Conservation (phyloP, 2,113 vertebrate species). For the Reinhardtius hippoglossoides region DNA sequence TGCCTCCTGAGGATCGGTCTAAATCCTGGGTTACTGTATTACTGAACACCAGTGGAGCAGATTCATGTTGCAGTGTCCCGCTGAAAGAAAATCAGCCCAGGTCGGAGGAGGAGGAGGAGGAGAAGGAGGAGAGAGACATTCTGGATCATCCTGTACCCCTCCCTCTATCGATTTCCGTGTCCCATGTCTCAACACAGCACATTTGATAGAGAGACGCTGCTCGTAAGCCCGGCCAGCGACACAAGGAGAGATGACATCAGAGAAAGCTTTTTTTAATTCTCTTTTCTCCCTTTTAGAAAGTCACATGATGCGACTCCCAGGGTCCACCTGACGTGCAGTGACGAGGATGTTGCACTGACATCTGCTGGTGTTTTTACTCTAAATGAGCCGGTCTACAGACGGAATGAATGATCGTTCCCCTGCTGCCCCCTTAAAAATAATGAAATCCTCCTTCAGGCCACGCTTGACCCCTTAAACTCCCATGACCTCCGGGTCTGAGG, state of each 20-base stretch:
- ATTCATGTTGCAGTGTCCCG: conserved; percentile 12
- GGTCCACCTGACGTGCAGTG: background rate
- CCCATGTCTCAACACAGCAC: conserved; percentile 52
- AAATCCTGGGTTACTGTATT: background rate
- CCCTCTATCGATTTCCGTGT: conserved; percentile 59
- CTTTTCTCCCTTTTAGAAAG: background rate
- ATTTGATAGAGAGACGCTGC: conserved; percentile 13
- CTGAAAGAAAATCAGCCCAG: conserved; percentile 27
- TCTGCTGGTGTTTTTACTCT: conserved; percentile 58
- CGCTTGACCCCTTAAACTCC: conserved; percentile 53
- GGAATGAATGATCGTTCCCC: conserved; percentile 18
- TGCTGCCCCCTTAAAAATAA: conserved; percentile 23
- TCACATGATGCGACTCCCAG: conserved; percentile 19
- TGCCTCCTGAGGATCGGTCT: background rate
- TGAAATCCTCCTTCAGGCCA: conserved; percentile 43
- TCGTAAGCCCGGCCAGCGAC: background rate
- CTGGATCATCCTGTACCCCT: conserved; percentile 56
- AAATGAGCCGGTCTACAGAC: conserved; percentile 27
- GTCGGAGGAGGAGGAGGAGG: conserved; percentile 22
- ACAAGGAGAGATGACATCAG: background rate
- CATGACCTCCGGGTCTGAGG: conserved; percentile 12
- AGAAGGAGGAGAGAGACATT: conserved; percentile 27
- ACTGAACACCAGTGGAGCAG: background rate
- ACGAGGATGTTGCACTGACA: conserved; percentile 42
- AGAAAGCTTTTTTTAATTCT: conserved; percentile 3